These are phyloP conservation scores for Chelonus insularis DNA, from an alignment of 1,140 invertebrate genomes.

Conservation along the genomic window DNA sequence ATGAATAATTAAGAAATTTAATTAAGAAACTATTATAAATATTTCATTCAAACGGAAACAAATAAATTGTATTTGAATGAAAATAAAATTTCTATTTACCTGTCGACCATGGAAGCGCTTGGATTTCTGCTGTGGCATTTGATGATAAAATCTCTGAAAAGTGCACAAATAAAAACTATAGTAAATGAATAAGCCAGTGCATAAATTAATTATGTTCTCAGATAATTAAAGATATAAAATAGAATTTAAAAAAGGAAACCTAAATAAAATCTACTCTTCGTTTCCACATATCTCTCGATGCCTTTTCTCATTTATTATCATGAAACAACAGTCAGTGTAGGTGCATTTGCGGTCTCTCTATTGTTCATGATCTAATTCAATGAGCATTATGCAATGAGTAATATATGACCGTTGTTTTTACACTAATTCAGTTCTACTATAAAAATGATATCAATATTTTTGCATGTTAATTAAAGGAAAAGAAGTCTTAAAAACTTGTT, in stretches of 20 bases:
- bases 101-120: slow-evolving; percentile 72
- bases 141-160: slow-evolving; percentile 63
- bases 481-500: no score
- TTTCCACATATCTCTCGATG: neutral
- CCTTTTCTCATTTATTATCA: neutral
- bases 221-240: neutral
- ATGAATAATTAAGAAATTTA: no score
- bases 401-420: no score
- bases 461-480: no score
- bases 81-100: slow-evolving; percentile 53
- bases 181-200: neutral
- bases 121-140: slow-evolving; percentile 81
- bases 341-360: neutral
- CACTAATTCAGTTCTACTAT: no score
- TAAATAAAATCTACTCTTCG: neutral
- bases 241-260: neutral
- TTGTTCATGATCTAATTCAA: slow-evolving; percentile 10
- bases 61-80: no score
- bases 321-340: neutral
- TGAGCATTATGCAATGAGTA: neutral
- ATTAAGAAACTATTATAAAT: no score
- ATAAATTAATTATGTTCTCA: neutral
- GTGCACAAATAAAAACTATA: slow-evolving; percentile 17
- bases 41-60: no score
- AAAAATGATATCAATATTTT: no score